Conservation (phyloP, 2,113 vertebrate genomes). For the Notechis scutatus region DNA sequence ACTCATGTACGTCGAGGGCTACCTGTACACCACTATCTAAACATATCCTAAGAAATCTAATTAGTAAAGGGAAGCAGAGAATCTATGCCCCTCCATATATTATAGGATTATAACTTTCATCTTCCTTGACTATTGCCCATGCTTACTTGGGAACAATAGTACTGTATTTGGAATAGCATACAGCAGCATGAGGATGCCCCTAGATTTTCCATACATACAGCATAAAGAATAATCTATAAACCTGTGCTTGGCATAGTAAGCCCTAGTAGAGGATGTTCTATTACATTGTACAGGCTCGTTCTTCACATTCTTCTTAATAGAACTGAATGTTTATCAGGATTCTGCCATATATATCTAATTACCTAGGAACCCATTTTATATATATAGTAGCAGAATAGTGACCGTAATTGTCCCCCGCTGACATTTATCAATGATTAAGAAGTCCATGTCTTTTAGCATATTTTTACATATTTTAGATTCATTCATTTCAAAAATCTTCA, state of each 20-base stretch:
- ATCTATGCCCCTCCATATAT: not conserved
- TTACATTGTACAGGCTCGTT: not conserved
- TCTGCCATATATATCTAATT: not conserved
- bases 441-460: not conserved
- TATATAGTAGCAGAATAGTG: not conserved
- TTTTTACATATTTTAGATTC: not conserved
- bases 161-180: not conserved
- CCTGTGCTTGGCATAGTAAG: not conserved
- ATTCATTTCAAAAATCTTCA: not conserved
- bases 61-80: not conserved
- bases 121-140: not conserved
- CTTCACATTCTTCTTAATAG: not conserved
- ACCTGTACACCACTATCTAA: not conserved
- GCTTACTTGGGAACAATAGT: not conserved
- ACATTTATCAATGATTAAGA: constrained; percentile 14
- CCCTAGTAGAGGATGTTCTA: not conserved
- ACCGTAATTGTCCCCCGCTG: not conserved
- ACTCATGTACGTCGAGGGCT: too few species aligned
- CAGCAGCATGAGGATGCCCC: not conserved
- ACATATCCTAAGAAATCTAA: not conserved
- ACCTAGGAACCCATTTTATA: not conserved
- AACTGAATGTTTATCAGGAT: not conserved
- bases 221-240: not conserved
- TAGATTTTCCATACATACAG: not conserved
- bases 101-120: not conserved